Evolutionary conservation across 2,888 invertebrate genomes (phyloP), one percentile per base, ranked within the genome.

Genomic region (Drosophila colorata): DNA sequence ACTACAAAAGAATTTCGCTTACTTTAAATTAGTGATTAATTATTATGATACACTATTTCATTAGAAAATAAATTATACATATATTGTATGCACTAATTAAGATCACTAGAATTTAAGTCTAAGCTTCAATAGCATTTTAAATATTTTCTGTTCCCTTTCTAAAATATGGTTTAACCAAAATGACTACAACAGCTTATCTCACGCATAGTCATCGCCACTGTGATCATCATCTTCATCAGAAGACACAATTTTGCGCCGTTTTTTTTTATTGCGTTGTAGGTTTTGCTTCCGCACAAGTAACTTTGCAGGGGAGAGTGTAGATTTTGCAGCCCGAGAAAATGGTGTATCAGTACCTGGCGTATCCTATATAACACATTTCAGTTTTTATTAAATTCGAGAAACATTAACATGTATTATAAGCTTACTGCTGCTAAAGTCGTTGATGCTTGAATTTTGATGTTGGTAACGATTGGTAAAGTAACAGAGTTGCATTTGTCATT

Each of bases 171-270:
- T 71, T 48, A 46, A 64, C 59, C 76, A 78, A 57, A 41, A 56
- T 48, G 51, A 56, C 44, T 59, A 63, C 23, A 41, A 40, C 59
- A 9, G 28, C 9, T 28, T 55, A 47, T 69, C 58, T 87, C 76
- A 88, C 74, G 78, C 78, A 78, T 94, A 94, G 64, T 91, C 91
- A 64, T 90, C 90, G 90, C 95, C 95, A 93, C 95, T 95, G 91
- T 92, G 94, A 91, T 95, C 94, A 88, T 95, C 94, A 88, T 94
- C 95, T 69, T 94, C 94, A 70, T 94, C 94, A 9, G 94, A 94
- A 78, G 93, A 93, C 57, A 93, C 90, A 53, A 93, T 93, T 92
- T 93, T 93, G 6, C 76, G 81, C 72, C 94, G 93, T 90, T 94
- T 94, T 89, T 93, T 93, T 69, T 90, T 88, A 70, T 75, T 88